A percentile compares a stretch with the other conserved stretches of the same genome.
These are phyloP conservation scores for Drosophila meridionalis DNA, from an alignment of 2,888 invertebrate genomes.

Conservation along the genomic window DNA sequence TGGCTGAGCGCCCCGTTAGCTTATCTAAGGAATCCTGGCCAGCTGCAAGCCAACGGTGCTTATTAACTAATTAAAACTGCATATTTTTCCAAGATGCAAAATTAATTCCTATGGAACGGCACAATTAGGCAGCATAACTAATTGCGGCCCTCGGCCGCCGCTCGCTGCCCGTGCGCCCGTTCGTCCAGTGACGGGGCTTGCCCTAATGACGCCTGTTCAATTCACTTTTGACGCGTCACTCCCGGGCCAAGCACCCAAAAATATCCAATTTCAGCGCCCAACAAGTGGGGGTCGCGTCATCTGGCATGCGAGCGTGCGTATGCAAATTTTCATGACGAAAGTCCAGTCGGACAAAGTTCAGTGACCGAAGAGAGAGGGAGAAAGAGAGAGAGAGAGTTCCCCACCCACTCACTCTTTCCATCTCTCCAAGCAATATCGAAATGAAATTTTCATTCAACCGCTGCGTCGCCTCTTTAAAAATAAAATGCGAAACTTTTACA, in stretches of 20 bases:
- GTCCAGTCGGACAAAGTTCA: conserved; percentile 81
- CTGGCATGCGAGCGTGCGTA: conserved; percentile 48
- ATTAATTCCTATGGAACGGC: conserved; percentile 53
- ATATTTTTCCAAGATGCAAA: conserved; percentile 72
- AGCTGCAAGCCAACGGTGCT: conserved; percentile 62
- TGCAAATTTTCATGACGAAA: conserved; percentile 77
- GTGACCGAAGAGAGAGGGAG: conserved; percentile 47
- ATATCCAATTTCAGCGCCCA: conserved; percentile 15
- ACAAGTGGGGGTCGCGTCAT: conserved; percentile 49
- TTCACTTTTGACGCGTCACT: conserved; percentile 35
- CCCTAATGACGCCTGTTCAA: conserved; percentile 37
- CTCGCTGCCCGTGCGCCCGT: neutral
- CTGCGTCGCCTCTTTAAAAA: conserved; percentile 58
- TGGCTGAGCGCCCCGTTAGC: conserved; percentile 25
- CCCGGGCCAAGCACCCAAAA: conserved; percentile 21
- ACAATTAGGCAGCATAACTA: conserved; percentile 40
- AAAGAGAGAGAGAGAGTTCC: neutral
- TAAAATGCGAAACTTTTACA: conserved; percentile 77
- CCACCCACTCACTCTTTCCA: conserved; percentile 6
- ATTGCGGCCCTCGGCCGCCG: neutral
- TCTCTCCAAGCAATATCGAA: conserved; percentile 34
- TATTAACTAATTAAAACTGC: conserved; percentile 80
- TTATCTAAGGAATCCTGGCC: conserved; percentile 74
- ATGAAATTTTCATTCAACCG: conserved; percentile 73
- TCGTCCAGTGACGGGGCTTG: conserved; percentile 7